These are phyloP conservation scores for Apodemia mormo DNA, from an alignment of 2,888 invertebrate species.

Conservation along the genomic window DNA sequence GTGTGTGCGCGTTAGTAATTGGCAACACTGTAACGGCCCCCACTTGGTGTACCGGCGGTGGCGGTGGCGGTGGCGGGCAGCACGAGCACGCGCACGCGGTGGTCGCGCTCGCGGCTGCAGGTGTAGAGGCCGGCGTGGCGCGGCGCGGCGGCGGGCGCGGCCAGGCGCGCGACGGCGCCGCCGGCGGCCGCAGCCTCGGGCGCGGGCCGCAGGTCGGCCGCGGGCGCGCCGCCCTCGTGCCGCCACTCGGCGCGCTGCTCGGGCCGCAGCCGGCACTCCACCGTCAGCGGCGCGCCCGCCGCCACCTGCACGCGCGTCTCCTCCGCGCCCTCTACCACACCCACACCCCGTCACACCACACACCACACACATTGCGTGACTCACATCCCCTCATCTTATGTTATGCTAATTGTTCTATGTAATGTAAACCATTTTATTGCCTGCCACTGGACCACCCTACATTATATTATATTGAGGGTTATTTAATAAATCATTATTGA, in stretches of 20 bases:
- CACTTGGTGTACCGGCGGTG: background rate
- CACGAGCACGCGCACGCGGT: constrained; percentile 55
- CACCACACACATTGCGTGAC: background rate
- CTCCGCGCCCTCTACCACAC: constrained; percentile 34
- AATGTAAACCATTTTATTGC: no score
- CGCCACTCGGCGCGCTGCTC: constrained; percentile 44
- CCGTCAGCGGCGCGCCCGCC: constrained; percentile 60
- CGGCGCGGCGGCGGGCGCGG: constrained; percentile 48
- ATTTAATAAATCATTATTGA: no score
- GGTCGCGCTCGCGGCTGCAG: constrained; percentile 50
- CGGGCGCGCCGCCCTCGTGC: constrained; percentile 53
- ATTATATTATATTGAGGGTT: no score
- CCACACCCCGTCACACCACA: constrained; percentile 2
- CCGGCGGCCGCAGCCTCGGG: constrained; percentile 42
- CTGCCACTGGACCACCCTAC: no score
- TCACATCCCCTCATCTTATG: no score
- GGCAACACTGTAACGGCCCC: constrained; percentile 31
- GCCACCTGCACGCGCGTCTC: constrained; percentile 51
- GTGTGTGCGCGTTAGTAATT: background rate
- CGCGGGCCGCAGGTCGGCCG: constrained; percentile 46
- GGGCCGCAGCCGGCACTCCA: constrained; percentile 64
- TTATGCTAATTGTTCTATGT: no score
- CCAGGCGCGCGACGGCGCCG: constrained; percentile 51
- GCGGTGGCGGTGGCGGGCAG: constrained; percentile 39
- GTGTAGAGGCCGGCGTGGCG: constrained; percentile 61